Base-by-base conservation (phyloP, 2,797 vertebrate genomes). In the Myotis vivesi region DNA sequence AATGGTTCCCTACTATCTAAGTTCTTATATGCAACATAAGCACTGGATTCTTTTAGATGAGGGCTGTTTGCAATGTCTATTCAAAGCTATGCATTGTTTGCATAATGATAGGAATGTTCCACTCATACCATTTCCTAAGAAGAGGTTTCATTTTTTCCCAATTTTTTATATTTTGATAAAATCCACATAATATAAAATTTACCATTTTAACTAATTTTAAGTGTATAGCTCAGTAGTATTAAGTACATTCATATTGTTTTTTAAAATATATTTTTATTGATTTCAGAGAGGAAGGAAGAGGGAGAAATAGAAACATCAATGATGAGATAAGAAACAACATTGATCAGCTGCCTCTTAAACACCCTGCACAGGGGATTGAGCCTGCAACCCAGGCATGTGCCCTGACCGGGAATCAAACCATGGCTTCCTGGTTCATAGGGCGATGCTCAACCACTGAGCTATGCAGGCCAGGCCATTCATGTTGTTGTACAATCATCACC, bases 51-150 rank as follows among this genome's bases (percentile, higher is more conserved):
- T 96, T 97, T 75, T 98, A 99, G 69, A 98, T 75, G 46, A 99
- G 96, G 38, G 98, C 98, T 69, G 87, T 93, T 73, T 91, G 96
- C 66, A 98, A 96, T 20, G 71, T 97, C 90, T 98, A 96, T 72
- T 92, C 95, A 76, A 98, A 97, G 96, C 98, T 98, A 94, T 97
- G 96, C 69, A 98, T 98, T 87, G 97, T 96, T 95, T 98, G 97
- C 98, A 99, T 98, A 59, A 59, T 68, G n/a, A 85, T 6, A 92
- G 22, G 36, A 96, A 44, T 80, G 9, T 49, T 89, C 20, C 59
- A 79, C 53, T 71, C 25, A 71, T 68, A 38, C 13, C 59, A 12
- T 72, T 51, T 68, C 51, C 57, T 73, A 79, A 75, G 23, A 83
- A 84, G 23, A 83, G 4, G 8, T 83, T 76, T 71, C 15, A 44